Evolutionary conservation across 2,113 vertebrate species (phyloP).

Genomic region (Syrmaticus mikado): DNA sequence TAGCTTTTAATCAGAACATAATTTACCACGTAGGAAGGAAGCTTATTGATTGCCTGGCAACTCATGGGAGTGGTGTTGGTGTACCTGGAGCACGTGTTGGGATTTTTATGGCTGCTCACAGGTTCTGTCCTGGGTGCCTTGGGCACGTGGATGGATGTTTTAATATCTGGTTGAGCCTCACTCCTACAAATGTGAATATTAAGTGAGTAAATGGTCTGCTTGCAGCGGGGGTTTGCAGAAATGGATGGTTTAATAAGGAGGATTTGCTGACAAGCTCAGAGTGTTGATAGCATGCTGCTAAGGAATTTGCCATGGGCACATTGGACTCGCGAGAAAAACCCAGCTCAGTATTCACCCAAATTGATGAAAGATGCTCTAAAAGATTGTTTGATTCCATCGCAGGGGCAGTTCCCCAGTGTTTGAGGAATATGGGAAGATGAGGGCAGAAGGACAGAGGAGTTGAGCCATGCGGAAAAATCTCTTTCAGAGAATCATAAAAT

Average conservation of each 20-base stretch:
- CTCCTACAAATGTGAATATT: neutral
- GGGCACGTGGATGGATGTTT: neutral
- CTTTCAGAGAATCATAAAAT: too few relatives aligned
- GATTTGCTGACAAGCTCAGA: neutral
- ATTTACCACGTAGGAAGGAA: neutral
- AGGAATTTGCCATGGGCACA: neutral
- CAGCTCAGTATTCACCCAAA: accelerated
- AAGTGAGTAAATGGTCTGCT: neutral
- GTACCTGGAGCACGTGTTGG: accelerated
- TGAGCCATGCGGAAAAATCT: neutral
- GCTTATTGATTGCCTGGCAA: neutral
- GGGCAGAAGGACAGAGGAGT: neutral
- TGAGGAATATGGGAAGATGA: neutral
- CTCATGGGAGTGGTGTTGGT: neutral
- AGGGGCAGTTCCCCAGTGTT: neutral
- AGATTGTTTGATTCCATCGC: accelerated
- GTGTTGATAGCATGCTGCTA: neutral
- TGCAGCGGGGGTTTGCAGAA: neutral
- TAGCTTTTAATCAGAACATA: conserved; percentile 45
- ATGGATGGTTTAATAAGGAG: neutral
- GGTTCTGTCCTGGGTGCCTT: neutral
- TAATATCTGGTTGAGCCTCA: neutral
- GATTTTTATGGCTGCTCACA: neutral
- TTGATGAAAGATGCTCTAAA: neutral
- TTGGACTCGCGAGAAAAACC: neutral